Base-by-base conservation (phyloP, 2,888 invertebrate species). In the Conistra vaccinii region DNA sequence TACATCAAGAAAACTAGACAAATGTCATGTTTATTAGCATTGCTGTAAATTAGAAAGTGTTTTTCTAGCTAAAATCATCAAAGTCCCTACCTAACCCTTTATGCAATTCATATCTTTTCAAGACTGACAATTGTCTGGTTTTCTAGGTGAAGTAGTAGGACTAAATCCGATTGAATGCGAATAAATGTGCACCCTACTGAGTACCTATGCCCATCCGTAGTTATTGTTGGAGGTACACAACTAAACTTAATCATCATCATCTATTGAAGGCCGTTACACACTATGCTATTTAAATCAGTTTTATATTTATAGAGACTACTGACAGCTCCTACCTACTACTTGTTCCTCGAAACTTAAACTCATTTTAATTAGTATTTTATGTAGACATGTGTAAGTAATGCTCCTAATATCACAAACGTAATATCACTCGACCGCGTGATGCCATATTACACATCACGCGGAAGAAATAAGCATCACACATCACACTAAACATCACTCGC, bases 191-290 rank as follows among this genome's bases (percentile, higher is more conserved):
- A 83, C 23, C 45, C 76, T 85, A 85, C 78, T 45, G n/a, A 58
- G 45, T 72, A 74, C 57, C 63, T 86, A 67, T 78, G 73, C 70
- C 62, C 77, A 69, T 80, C 65, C 69, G 58, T 73, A 75, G 69
- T 81, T 84, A 87, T 89, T 89, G 90, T 89, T 87, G 86, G 88
- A 86, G 83, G 87, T 86, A 87, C 89, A 89, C 87, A 89, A 88
- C 89, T 89, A 89, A 89, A 91, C 88, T 88, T 90, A 90, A 91
- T 91, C 90, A 91, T 89, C 87, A 86, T 91, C 86, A 88, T 88
- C 84, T 87, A 73, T 82, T 73, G 76, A 87, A 86, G 88, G 87
- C 72, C 85, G 69, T 82, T 79, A 73, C 79, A 84, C 83, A 83
- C 88, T 88, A 88, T 85, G 89, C 83, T 90, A 87, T 89, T 90